These are phyloP conservation scores for Cottoperca gobio DNA, from an alignment of 2,797 vertebrate species.

Conservation along the genomic window DNA sequence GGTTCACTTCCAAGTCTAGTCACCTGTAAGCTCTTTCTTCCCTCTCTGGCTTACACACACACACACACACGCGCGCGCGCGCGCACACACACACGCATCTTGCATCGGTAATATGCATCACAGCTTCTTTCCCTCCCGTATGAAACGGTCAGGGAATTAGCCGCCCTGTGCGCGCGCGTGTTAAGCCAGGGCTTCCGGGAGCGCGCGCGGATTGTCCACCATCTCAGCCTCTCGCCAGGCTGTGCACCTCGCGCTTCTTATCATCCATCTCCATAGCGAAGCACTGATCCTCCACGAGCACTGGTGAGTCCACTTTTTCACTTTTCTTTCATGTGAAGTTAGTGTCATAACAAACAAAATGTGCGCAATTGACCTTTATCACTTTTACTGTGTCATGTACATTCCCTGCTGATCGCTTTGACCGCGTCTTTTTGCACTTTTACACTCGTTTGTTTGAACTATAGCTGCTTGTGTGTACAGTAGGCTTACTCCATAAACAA, in stretches of 20 bases:
- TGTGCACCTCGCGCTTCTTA: conserved; percentile 60
- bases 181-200: conserved; percentile 84
- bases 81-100: conserved; percentile 3
- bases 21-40: conserved; percentile 49
- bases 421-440: conserved; percentile 1
- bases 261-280: conserved; percentile 56
- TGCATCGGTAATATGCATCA: conserved; percentile 39
- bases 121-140: conserved; percentile 52
- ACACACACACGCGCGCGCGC: conserved; percentile 4
- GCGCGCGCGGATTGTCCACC: conserved; percentile 84
- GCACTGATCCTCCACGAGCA: conserved; percentile 54
- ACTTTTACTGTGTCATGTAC: not conserved
- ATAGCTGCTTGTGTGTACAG: not conserved
- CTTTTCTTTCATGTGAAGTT: conserved; percentile 13
- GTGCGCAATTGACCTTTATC: not conserved
- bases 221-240: conserved; percentile 64
- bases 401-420: not conserved
- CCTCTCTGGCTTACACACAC: conserved; percentile 25
- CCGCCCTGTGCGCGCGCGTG: conserved; percentile 68
- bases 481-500: not conserved
- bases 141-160: conserved; percentile 87
- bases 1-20: conserved; percentile 35
- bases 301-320: conserved; percentile 67
- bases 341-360: not conserved
- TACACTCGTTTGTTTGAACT: not conserved